These are phyloP conservation scores for Gnathonemus echidnorhynchus DNA, from an alignment of 2,113 vertebrate species.

Conservation along the genomic window DNA sequence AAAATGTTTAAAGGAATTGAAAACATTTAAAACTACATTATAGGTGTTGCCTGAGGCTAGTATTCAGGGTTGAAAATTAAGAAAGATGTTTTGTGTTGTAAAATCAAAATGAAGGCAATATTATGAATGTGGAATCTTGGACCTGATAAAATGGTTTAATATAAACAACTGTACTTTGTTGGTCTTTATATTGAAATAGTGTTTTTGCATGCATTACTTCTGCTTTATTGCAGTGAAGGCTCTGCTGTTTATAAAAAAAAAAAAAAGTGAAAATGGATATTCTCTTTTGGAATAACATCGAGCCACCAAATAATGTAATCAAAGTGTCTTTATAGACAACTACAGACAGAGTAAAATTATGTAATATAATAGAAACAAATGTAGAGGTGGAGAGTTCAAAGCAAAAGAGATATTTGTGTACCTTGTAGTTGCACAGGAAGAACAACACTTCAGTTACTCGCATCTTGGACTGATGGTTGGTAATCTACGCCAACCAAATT, in stretches of 20 bases:
- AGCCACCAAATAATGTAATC: background rate
- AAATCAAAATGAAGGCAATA: background rate
- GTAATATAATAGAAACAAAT: background rate
- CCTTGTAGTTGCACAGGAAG: background rate
- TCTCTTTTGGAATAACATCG: background rate
- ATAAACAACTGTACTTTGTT: background rate
- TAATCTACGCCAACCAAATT: background rate
- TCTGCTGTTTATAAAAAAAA: background rate
- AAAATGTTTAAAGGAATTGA: background rate
- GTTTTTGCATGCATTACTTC: background rate
- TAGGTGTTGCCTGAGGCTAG: background rate
- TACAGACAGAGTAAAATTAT: background rate
- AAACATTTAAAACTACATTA: background rate
- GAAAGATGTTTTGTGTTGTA: background rate
- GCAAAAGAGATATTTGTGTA: background rate
- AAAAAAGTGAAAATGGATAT: background rate
- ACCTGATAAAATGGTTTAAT: background rate
- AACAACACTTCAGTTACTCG: background rate
- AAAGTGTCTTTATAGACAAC: background rate
- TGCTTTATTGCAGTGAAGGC: background rate
- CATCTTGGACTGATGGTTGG: background rate
- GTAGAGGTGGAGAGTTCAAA: background rate
- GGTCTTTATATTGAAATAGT: background rate
- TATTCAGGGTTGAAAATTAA: background rate
- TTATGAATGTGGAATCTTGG: background rate